Evolutionary conservation across 92 coral and sea anemone genomes (phyloP), one percentile per base, ranked within the genome.

Genomic region (Siderastrea siderea): DNA sequence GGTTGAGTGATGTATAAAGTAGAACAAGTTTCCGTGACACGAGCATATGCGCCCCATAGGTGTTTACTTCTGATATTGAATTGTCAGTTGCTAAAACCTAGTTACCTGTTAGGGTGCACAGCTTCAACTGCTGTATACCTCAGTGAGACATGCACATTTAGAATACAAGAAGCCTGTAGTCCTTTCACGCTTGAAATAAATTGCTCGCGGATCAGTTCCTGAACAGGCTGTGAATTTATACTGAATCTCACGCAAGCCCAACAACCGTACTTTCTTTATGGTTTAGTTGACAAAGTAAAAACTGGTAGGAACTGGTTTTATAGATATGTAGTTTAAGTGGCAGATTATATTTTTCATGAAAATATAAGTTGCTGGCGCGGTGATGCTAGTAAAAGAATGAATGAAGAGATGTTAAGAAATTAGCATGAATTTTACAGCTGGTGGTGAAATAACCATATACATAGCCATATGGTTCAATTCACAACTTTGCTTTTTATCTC

Each of bases 11-110:
- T 13, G 61, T 55, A 55, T 55, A 55, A 4, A 55, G 61, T 2
- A 55, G 61, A 55, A 5, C 65, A 61, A 17, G 7, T 57, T 75
- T 38, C 48, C 67, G 80, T 75, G 80, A 75, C 80, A 44, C 17
- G 3, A 13, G 13, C 67, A 9, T 4, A 44, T 16, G 38, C 65
- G 9, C 47, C 19, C 47, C 16, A 8, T 7, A 9, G 12, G 48
- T 9, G 80, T 57, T 47, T 43, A 75, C 43, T 51, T 75, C 51
- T n/a, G 43, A 75, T 14, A 54, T 57, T 26, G 4, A 57, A 38
- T 75, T 55, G 66, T 43, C 48, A 38, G 38, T 17, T 26, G 63
- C 47, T 7, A 38, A 74, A 74, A 74, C 79, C 43, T 59, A 52
- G 14, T 74, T 53, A 74, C 48, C 26, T 71, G 49, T 71, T 47